Conservation (phyloP, 2,113 vertebrate genomes). For the Cepphus grylle region DNA sequence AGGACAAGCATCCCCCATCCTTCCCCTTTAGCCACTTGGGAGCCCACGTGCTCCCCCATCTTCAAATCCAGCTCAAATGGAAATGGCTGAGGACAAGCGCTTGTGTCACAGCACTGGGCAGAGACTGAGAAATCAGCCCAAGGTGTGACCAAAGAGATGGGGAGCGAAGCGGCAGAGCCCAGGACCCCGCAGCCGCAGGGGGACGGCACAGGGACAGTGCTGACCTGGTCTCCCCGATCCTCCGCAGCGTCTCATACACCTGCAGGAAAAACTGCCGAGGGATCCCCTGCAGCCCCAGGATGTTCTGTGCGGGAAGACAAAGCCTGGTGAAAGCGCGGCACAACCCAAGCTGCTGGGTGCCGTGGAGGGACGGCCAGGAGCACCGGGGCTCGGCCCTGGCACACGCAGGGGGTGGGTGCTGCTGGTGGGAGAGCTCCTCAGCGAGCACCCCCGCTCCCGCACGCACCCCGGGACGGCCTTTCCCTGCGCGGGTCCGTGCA, state of each 20-base stretch:
- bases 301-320: slow-evolving; percentile 76
- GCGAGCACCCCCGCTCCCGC: neutral
- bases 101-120: neutral
- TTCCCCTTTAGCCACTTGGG: neutral
- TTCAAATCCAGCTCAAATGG: neutral
- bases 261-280: slow-evolving; percentile 88
- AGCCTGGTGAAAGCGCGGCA: neutral
- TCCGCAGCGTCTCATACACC: slow-evolving; percentile 85
- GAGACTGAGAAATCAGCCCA: accelerated
- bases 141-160: neutral
- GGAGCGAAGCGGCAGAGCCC: neutral
- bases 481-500: accelerated
- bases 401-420: accelerated
- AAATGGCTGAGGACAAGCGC: neutral
- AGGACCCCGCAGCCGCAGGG: neutral
- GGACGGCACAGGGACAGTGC: neutral
- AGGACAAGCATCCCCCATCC: neutral
- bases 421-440: neutral
- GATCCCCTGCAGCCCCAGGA: slow-evolving; percentile 84
- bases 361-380: too few relatives aligned
- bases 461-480: accelerated
- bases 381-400: neutral
- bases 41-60: accelerated
- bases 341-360: neutral
- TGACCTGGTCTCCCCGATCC: slow-evolving; percentile 83